Conservation (phyloP, 1,140 invertebrate species). For the Riptortus pedestris region DNA sequence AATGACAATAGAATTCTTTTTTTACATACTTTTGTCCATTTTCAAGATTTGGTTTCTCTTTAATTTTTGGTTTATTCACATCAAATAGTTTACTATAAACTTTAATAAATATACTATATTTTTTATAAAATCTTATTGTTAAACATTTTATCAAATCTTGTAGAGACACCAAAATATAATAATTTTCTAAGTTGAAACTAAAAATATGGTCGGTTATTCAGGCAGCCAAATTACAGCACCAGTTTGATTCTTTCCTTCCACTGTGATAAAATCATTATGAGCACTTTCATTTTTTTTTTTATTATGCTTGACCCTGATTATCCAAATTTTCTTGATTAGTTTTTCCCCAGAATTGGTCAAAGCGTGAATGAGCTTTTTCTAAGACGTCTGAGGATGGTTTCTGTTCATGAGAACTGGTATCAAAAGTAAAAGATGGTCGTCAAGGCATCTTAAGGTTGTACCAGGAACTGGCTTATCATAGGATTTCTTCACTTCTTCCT, state of each 20-base stretch:
- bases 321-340: slow-evolving; percentile 14
- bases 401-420: slow-evolving; percentile 4
- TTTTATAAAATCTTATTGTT: no score
- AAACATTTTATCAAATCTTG: no score
- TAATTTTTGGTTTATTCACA: no score
- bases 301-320: slow-evolving; percentile 6
- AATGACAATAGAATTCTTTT: no score
- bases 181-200: no score
- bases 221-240: background rate
- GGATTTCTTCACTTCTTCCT: background rate
- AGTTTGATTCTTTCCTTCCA: background rate
- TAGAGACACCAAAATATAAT: no score
- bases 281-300: background rate
- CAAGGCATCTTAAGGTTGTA: slow-evolving; percentile 17
- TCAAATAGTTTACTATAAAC: no score
- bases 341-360: slow-evolving; percentile 17
- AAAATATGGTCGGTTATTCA: background rate
- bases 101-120: no score
- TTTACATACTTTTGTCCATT: no score
- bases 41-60: no score
- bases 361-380: slow-evolving; percentile 13
- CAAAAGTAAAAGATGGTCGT: slow-evolving; percentile 18
- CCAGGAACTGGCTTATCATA: slow-evolving; percentile 17
- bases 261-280: slow-evolving; percentile 15
- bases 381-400: slow-evolving; percentile 6